phyloP scores from a whole-genome alignment of 2,888 invertebrate species.

The Deilephila porcellus region DNA sequence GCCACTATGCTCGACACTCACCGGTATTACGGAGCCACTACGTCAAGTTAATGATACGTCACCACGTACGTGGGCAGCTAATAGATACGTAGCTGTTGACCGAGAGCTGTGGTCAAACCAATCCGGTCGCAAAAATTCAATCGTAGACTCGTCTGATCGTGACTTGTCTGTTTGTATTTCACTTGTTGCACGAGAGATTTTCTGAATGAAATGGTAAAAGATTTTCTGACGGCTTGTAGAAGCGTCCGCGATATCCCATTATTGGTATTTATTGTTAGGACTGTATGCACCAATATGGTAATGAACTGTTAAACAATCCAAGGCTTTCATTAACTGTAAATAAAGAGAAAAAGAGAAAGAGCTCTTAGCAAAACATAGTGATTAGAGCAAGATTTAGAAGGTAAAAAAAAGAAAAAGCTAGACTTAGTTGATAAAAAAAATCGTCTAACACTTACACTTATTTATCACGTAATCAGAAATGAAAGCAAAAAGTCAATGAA shows the following conservation, averaged over 20 bases:
- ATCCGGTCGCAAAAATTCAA: not conserved
- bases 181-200: not conserved
- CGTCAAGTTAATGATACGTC: constrained; percentile 18
- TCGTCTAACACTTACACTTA: too few species aligned
- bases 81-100: constrained; percentile 3
- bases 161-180: not conserved
- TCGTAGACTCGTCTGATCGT: not conserved
- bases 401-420: too few species aligned
- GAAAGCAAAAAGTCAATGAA: not conserved
- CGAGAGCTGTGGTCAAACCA: not conserved
- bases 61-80: not conserved
- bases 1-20: not conserved
- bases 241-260: too few species aligned
- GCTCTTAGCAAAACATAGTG: not conserved
- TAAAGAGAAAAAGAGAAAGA: too few species aligned
- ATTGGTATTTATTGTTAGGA: too few species aligned
- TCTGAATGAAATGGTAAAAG: not conserved
- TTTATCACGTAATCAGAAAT: not conserved
- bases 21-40: constrained; percentile 11
- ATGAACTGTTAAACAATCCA: too few species aligned
- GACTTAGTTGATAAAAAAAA: not conserved
- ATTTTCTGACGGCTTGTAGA: not conserved
- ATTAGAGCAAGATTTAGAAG: not conserved
- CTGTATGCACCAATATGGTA: too few species aligned
- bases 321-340: too few species aligned